These are phyloP conservation scores for Pedetes capensis DNA, from an alignment of 2,113 vertebrate species.

Conservation along the genomic window DNA sequence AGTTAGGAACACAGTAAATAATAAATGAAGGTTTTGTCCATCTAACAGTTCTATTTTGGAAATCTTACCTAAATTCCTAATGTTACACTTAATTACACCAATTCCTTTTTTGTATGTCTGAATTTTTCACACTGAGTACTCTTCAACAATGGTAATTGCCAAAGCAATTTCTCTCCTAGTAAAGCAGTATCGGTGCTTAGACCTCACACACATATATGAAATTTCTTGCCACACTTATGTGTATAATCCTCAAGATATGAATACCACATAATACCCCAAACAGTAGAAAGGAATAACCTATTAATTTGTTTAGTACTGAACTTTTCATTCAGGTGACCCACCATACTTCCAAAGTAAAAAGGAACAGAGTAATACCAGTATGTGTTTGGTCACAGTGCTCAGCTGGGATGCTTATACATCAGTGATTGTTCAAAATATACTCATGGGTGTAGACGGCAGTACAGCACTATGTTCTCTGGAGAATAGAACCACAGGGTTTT, in stretches of 20 bases:
- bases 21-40: neutral
- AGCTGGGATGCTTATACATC: neutral
- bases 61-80: constrained; percentile 1
- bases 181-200: neutral
- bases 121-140: neutral
- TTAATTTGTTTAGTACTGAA: neutral
- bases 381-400: neutral
- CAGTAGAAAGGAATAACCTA: neutral
- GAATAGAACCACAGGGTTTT: constrained; percentile 53
- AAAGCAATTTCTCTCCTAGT: constrained; percentile 1
- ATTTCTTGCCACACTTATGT: constrained; percentile 20
- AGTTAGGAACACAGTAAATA: neutral
- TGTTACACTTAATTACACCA: neutral
- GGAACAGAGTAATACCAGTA: neutral
- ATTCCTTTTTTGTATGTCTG: neutral
- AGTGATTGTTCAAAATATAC: neutral
- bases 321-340: neutral
- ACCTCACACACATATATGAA: neutral
- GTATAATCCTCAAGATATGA: neutral
- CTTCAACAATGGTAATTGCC: neutral
- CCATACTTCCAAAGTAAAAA: constrained; percentile 32
- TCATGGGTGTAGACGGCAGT: neutral
- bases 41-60: constrained; percentile 9
- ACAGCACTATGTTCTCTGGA: neutral
- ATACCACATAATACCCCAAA: neutral